Percentiles rank a stretch among this genome's conserved stretches.
Evolutionary conservation across 2,888 invertebrate species (phyloP).

Genomic region (Andrena fulva): DNA sequence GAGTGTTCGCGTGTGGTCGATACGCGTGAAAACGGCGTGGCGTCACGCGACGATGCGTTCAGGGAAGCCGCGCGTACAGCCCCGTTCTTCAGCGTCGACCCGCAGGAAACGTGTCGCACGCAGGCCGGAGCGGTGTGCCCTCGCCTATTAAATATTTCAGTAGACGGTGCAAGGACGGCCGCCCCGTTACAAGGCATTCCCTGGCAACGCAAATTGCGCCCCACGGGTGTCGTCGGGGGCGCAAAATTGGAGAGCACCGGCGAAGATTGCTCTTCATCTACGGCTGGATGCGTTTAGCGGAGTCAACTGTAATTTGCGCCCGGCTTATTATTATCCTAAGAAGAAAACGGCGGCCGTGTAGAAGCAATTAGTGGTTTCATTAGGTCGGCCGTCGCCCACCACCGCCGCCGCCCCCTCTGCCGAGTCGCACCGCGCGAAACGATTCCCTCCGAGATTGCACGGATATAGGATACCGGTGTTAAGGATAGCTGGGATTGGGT

Average conservation of each 20-base stretch:
- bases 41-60: slow-evolving; percentile 27
- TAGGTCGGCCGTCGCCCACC: neutral
- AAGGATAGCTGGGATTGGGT: neutral
- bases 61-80: slow-evolving; percentile 12
- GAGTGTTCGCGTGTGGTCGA: slow-evolving; percentile 34
- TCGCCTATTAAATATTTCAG: slow-evolving; percentile 66
- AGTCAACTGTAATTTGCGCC: slow-evolving; percentile 56
- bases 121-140: slow-evolving; percentile 11
- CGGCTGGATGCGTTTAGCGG: slow-evolving; percentile 60
- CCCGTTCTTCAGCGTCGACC: neutral
- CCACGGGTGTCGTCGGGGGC: slow-evolving; percentile 66
- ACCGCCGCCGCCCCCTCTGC: slow-evolving; percentile 2
- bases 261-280: slow-evolving; percentile 69
- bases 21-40: slow-evolving; percentile 5
- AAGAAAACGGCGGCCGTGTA: slow-evolving; percentile 45
- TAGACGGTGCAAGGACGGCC: slow-evolving; percentile 30
- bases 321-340: slow-evolving; percentile 62
- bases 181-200: slow-evolving; percentile 49
- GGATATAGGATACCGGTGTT: neutral
- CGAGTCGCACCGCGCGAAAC: slow-evolving; percentile 11
- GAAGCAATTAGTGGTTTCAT: slow-evolving; percentile 61
- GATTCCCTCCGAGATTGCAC: slow-evolving; percentile 24
- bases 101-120: neutral
- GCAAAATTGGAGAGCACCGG: slow-evolving; percentile 73
- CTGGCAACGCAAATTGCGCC: slow-evolving; percentile 74